Evolutionary conservation across 2,797 vertebrate genomes (phyloP).

Genomic region (Acanthurus leucopareius): DNA sequence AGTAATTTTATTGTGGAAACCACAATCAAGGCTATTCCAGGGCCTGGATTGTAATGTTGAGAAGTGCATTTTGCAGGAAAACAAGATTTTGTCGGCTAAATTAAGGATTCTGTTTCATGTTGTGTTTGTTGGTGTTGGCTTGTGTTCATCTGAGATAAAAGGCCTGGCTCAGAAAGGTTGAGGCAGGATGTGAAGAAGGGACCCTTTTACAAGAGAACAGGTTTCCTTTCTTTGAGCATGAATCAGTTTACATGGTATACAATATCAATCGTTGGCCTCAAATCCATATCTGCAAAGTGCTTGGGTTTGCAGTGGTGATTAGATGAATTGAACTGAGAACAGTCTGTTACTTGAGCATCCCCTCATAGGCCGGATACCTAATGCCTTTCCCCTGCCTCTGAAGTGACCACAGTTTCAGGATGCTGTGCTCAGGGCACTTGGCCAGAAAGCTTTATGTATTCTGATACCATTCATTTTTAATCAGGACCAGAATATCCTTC

Average conservation of each 20-base stretch:
- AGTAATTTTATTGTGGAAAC: slow-evolving; percentile 67
- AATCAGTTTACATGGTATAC: slow-evolving; percentile 81
- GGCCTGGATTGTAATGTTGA: slow-evolving; percentile 43
- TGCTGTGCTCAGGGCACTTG: slow-evolving; percentile 78
- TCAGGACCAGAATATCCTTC: slow-evolving; percentile 82
- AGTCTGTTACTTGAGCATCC: slow-evolving; percentile 83
- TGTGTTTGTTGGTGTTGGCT: slow-evolving; percentile 76
- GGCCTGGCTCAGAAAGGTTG: slow-evolving; percentile 53
- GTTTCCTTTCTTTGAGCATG: slow-evolving; percentile 81
- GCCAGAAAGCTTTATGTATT: slow-evolving; percentile 85
- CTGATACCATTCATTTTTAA: slow-evolving; percentile 87
- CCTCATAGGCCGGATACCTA: slow-evolving; percentile 79
- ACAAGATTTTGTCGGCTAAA: slow-evolving; percentile 70
- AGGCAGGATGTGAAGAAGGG: slow-evolving; percentile 47
- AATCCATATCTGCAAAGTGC: slow-evolving; percentile 86
- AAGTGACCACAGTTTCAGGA: slow-evolving; percentile 85
- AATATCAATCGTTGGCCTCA: slow-evolving; percentile 83
- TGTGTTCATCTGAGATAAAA: slow-evolving; percentile 76
- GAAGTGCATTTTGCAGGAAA: slow-evolving; percentile 69
- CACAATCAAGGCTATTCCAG: slow-evolving; percentile 53
- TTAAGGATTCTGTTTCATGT: slow-evolving; percentile 81
- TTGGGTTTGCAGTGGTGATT: slow-evolving; percentile 85
- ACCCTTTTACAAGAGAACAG: slow-evolving; percentile 67
- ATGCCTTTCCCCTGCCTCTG: slow-evolving; percentile 78
- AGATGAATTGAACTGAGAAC: slow-evolving; percentile 83